Evolutionary conservation across 2,888 invertebrate species (phyloP).

Genomic region (Helleia helle): DNA sequence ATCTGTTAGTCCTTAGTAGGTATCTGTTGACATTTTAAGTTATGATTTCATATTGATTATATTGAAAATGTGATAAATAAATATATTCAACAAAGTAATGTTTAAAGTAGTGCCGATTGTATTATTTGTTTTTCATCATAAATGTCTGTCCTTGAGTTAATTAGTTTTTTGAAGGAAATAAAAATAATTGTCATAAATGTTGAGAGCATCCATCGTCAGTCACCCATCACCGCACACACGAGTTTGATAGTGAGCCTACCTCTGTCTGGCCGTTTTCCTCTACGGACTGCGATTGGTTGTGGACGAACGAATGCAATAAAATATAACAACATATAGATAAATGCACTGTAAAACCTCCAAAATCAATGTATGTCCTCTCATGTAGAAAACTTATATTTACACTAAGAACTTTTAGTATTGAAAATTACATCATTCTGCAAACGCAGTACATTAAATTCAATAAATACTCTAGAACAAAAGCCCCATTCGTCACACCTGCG

Average conservation of each 20-base stretch:
- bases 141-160: not conserved
- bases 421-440: constrained; percentile 55
- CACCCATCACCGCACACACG: constrained; percentile 34
- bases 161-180: constrained; percentile 2
- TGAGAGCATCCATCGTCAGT: constrained; percentile 23
- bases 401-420: constrained; percentile 48
- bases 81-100: not conserved
- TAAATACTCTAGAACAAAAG: constrained; percentile 57
- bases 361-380: constrained; percentile 55
- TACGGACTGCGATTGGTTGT: constrained; percentile 74
- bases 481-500: constrained; percentile 60
- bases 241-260: constrained; percentile 61
- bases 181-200: no score
- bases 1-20: constrained; percentile 51
- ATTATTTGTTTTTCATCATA: not conserved
- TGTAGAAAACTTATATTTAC: constrained; percentile 47
- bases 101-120: not conserved
- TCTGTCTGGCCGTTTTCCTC: constrained; percentile 72
- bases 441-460: constrained; percentile 44
- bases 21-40: constrained; percentile 49
- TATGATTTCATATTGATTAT: not conserved
- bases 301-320: constrained; percentile 74
- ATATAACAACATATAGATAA: constrained; percentile 72
- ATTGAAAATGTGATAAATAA: not conserved
- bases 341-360: constrained; percentile 66